Conservation (phyloP, 2,888 invertebrate genomes). For the Bembecia ichneumoniformis region DNA sequence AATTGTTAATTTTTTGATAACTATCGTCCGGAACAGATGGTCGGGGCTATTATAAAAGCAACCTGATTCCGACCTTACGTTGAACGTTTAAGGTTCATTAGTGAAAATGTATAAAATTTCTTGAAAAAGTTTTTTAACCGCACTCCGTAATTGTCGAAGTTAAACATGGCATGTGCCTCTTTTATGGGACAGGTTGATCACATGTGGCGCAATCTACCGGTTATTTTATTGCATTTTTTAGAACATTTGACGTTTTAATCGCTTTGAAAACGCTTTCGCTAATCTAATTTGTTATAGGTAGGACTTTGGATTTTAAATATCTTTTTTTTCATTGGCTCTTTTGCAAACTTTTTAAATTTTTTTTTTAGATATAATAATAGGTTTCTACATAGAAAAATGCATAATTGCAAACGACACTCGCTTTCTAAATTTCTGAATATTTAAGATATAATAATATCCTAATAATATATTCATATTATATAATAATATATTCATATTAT, state of each 20-base stretch:
- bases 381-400: no score
- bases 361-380: no score
- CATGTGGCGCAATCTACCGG: constrained; percentile 66
- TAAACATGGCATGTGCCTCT: constrained; percentile 67
- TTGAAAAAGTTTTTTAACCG: constrained; percentile 47
- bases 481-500: no score
- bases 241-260: constrained; percentile 50
- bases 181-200: constrained; percentile 70
- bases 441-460: no score
- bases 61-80: constrained; percentile 17
- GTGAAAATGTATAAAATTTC: constrained; percentile 3
- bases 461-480: no score
- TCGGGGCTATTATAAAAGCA: constrained; percentile 20
- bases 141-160: constrained; percentile 56
- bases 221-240: constrained; percentile 54
- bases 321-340: no score
- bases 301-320: no score
- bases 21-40: constrained; percentile 70
- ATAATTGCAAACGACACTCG: no score
- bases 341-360: no score
- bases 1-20: constrained; percentile 73
- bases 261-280: constrained; percentile 29
- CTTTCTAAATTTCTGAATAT: no score
- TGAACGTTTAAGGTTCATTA: constrained; percentile 9
- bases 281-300: constrained; percentile 38